A percentile compares a stretch with the other conserved stretches of the same genome.
These are phyloP conservation scores for Odocoileus virginianus DNA, from an alignment of 2,113 vertebrate species.

Conservation along the genomic window DNA sequence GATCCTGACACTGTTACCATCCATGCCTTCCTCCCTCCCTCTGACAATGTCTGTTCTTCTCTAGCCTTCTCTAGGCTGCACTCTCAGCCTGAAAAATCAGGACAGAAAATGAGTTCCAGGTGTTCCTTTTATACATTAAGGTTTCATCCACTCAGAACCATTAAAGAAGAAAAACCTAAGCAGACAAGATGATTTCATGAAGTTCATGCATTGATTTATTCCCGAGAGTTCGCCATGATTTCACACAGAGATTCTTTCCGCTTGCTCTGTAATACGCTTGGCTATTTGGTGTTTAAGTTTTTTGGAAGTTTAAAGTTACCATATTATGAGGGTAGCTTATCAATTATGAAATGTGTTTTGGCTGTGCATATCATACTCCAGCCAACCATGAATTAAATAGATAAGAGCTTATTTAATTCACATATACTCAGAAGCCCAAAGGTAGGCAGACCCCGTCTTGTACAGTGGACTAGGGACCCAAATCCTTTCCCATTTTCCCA, in stretches of 20 bases:
- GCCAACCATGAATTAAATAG: neutral
- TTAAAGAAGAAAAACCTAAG: neutral
- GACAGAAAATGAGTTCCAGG: neutral
- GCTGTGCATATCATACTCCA: neutral
- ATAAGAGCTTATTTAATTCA: neutral
- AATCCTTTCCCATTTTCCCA: neutral
- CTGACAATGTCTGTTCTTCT: neutral
- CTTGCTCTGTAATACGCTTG: neutral
- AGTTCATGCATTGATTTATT: neutral
- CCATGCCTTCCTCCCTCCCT: neutral
- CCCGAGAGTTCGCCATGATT: neutral
- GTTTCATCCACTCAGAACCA: neutral
- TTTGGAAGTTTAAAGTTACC: slow-evolving; percentile 14
- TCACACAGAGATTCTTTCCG: neutral
- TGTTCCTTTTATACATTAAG: neutral
- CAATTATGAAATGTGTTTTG: neutral
- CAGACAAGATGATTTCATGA: neutral
- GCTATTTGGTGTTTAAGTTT: neutral
- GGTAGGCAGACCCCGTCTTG: neutral
- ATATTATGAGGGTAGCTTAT: neutral
- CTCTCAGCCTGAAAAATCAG: neutral
- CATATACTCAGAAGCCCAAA: neutral
- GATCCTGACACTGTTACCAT: neutral
- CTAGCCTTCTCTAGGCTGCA: neutral
- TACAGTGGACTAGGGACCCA: neutral